Base-by-base conservation (phyloP, 2,888 invertebrate genomes). In the Lasioglossum figueresi region DNA sequence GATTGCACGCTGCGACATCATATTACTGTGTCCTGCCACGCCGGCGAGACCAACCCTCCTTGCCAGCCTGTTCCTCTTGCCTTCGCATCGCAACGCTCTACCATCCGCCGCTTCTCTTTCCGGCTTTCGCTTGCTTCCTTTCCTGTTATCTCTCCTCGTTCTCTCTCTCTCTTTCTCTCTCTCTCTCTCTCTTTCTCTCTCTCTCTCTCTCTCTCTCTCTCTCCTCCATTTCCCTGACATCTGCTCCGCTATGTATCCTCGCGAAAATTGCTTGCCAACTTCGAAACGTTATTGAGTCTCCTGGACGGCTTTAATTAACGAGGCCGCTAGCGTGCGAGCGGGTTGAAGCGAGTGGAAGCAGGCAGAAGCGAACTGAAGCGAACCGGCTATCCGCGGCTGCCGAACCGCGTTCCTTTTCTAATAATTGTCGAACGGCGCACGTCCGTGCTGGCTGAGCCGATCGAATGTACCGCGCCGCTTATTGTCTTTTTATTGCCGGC, bases 1-100 rank as follows among this genome's bases (percentile, higher is more conserved):
- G 91, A 91, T 93, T 91, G 93, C 93, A 93, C 89, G 93, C 93
- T 91, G 92, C 86, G 92, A 93, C 90, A 92, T 93, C 93, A 93
- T 92, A 91, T 93, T 93, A 92, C 93, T 91, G 90, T 88, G 79
- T 90, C 91, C 84, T 76, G 81, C 71, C 52, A 84, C 76, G 73
- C 45, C 45, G 45, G 45, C 87, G 82, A 73, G 71, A 70, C 40
- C 73, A 85, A 80, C 84, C 84, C 83, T 78, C 83, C 85, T 81
- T 79, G 73, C 79, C 80, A 52, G 73, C 79, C 45, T 73, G 63
- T 76, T 82, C 66, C 79, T 80, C 81, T 63, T 76, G 45, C 70
- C 77, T 63, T 71, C 63, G 52, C 71, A 23, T 68, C 45, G 37
- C 52, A 45, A 6, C 37, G 48, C 19, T 73, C 37, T 23, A 37